Base-by-base conservation (phyloP, 2,888 invertebrate species). In the Troglohyphantes excavatus region DNA sequence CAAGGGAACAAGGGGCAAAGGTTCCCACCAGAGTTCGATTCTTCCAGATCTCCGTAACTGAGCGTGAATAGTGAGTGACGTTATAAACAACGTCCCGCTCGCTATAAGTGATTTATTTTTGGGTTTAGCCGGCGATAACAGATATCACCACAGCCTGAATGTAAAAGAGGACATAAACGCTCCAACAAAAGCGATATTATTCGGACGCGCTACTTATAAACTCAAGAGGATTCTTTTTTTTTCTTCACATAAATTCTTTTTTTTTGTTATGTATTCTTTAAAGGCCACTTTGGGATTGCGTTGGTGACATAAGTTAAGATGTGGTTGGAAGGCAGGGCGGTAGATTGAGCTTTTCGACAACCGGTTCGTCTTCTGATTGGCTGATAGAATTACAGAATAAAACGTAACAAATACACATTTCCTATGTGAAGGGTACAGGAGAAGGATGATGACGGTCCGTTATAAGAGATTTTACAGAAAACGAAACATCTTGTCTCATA, bases 31-130 rank as follows among this genome's bases (percentile, higher is more conserved):
- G 72, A 86, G 76, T 86, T 78, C 85, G 85, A 86, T 78, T 70
- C 75, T 27, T 43, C 81, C 13, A 19, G 39, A 23, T 21, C 53
- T 59, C 19, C 6, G 19, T 65, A 67, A n/a, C 21, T 9, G 68
- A 33, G 72, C 11, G 29, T 27, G 9, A 65, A 39, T 23, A 70
- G 81, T 59, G 78, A 78, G 61, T 86, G 85, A 70, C 76, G 85
- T 59, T 78, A 68, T 61, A 76, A 76, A 76, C 85, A 85, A 76
- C 76, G 68, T 85, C 75, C 53, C 67, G 75, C 75, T 17, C 67
- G 75, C 67, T 46, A 86, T 86, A 86, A 86, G 85, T 78, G 85
- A 86, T 86, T 86, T 86, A 86, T 86, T 86, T 86, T 78, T 70
- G 85, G 68, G 21, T 43, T n/a, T 68, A 33, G 33, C 27, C 46